phyloP scores from a whole-genome alignment of 2,797 vertebrate species.

The Chelon labrosus region DNA sequence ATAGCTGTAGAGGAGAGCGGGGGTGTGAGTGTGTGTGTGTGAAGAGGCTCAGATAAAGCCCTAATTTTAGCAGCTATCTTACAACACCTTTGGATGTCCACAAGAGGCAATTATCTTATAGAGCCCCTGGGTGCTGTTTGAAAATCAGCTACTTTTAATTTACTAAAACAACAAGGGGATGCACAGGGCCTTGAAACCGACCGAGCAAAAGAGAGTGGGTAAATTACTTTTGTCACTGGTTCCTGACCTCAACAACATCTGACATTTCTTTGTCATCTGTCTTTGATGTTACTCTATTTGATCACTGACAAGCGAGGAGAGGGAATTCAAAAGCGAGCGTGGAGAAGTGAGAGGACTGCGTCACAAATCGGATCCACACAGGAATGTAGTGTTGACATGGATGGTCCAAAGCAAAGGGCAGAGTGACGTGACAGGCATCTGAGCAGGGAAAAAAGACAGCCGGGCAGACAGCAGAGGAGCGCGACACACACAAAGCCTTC shows the following conservation, averaged over 20 bases:
- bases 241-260: slow-evolving; percentile 63
- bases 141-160: slow-evolving; percentile 60
- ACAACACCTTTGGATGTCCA: slow-evolving; percentile 56
- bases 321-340: slow-evolving; percentile 54
- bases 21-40: slow-evolving; percentile 10
- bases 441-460: slow-evolving; percentile 57
- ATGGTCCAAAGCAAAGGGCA: slow-evolving; percentile 86
- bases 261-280: slow-evolving; percentile 71
- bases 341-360: slow-evolving; percentile 58
- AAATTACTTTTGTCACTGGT: slow-evolving; percentile 31
- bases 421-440: slow-evolving; percentile 83
- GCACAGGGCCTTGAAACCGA: slow-evolving; percentile 8
- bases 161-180: slow-evolving; percentile 28
- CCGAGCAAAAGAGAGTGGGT: slow-evolving; percentile 16
- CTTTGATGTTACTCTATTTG: slow-evolving; percentile 69
- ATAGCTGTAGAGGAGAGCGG: slow-evolving; percentile 26
- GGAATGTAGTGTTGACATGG: slow-evolving; percentile 84
- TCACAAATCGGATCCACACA: slow-evolving; percentile 79
- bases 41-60: slow-evolving; percentile 54
- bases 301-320: slow-evolving; percentile 56
- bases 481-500: slow-evolving; percentile 56
- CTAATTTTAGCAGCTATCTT: slow-evolving; percentile 71
- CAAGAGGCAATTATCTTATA: slow-evolving; percentile 60
- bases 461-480: slow-evolving; percentile 56
- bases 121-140: slow-evolving; percentile 37